phyloP scores from a whole-genome alignment of 2,113 vertebrate genomes.

The Oryzias celebensis region DNA sequence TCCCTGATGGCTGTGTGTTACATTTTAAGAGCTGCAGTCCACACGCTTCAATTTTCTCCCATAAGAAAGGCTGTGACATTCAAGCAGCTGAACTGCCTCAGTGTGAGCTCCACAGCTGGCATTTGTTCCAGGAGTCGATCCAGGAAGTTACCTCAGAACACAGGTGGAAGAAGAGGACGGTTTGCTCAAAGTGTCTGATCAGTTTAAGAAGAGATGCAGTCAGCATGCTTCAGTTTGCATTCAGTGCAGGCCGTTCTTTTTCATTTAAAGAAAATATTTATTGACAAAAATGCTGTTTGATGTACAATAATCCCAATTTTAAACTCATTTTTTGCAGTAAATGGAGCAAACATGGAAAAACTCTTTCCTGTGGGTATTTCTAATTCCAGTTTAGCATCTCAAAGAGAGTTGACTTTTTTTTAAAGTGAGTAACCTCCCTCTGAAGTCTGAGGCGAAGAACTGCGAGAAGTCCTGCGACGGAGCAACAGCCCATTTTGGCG shows the following conservation, averaged over 20 bases:
- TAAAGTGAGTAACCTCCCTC: constrained; percentile 32
- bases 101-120: constrained; percentile 17
- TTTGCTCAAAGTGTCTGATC: too few species aligned
- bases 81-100: constrained; percentile 19
- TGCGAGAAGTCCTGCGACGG: constrained; percentile 29
- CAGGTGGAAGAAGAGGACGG: too few species aligned
- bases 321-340: constrained; percentile 12
- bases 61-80: constrained; percentile 25
- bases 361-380: constrained; percentile 23
- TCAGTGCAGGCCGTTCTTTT: not conserved
- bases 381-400: constrained; percentile 43
- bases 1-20: constrained; percentile 25
- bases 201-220: too few species aligned
- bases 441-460: constrained; percentile 42
- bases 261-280: not conserved
- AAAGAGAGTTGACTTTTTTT: constrained; percentile 42
- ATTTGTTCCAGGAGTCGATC: constrained; percentile 3
- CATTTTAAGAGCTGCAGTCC: constrained; percentile 28
- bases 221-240: too few species aligned
- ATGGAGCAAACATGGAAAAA: constrained; percentile 37
- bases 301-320: constrained; percentile 14
- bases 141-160: too few species aligned
- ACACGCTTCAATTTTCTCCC: constrained; percentile 28
- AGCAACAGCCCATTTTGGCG: constrained; percentile 31
- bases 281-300: constrained; percentile 8